Evolutionary conservation across 2,113 vertebrate species (phyloP).

Genomic region (Aptenodytes patagonicus): DNA sequence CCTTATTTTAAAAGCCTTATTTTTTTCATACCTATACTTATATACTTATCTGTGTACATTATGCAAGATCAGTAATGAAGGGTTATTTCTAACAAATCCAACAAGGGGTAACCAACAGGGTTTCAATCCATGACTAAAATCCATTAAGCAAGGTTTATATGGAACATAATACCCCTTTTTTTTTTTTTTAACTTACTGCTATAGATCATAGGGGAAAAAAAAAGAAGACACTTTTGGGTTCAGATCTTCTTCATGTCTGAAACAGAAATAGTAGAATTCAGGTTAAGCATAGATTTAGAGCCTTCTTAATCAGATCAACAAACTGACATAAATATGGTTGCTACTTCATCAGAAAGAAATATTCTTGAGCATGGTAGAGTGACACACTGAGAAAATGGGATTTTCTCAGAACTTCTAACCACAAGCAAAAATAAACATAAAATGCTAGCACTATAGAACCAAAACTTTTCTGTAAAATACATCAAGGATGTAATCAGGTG

Average conservation of each 20-base stretch:
- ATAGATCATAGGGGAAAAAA: rapidly evolving
- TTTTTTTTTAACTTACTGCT: background rate
- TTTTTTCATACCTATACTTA: background rate
- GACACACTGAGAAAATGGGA: background rate
- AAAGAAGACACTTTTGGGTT: background rate
- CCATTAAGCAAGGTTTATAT: background rate
- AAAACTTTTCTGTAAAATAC: background rate
- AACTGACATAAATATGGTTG: background rate
- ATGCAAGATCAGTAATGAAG: background rate
- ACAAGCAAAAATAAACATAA: background rate
- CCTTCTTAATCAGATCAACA: background rate
- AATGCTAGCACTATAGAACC: background rate
- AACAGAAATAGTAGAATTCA: background rate
- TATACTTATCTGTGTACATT: background rate
- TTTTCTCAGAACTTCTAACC: background rate
- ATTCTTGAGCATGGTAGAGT: background rate
- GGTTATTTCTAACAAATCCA: background rate
- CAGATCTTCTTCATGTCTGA: background rate
- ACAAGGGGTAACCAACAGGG: rapidly evolving
- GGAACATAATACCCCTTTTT: rapidly evolving
- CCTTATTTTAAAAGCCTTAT: background rate
- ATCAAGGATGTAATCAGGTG: background rate
- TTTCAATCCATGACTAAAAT: background rate
- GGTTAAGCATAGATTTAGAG: background rate
- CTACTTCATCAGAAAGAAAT: background rate